These are phyloP conservation scores for Premnoplex brunnescens DNA, from an alignment of 2,797 vertebrate species.

Conservation along the genomic window DNA sequence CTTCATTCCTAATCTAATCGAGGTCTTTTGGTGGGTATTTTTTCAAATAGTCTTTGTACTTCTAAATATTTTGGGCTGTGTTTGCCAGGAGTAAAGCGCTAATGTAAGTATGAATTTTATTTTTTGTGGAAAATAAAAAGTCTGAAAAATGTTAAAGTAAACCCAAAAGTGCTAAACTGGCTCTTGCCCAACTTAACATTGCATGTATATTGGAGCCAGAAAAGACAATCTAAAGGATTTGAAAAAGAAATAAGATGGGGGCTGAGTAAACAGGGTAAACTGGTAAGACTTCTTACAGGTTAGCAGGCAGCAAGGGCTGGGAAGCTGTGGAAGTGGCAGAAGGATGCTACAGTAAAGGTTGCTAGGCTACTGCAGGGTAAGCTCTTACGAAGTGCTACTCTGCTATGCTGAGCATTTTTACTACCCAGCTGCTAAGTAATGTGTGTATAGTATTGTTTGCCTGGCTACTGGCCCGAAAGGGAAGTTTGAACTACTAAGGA, in stretches of 20 bases:
- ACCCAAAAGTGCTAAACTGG: neutral
- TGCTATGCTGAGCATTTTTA: constrained; percentile 73
- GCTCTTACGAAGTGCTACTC: constrained; percentile 74
- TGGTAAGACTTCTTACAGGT: constrained; percentile 63
- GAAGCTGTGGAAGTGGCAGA: constrained; percentile 83
- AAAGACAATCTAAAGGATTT: neutral
- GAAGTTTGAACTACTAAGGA: constrained; percentile 48
- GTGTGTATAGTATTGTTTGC: constrained; percentile 51
- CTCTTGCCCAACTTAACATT: neutral
- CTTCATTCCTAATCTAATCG: neutral
- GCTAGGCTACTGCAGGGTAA: constrained; percentile 83
- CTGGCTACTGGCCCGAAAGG: constrained; percentile 46
- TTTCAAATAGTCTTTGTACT: neutral
- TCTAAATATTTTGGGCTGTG: neutral
- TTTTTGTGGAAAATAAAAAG: neutral
- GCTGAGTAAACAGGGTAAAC: neutral
- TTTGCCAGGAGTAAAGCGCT: neutral
- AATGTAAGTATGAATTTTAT: neutral
- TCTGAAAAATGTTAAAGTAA: neutral
- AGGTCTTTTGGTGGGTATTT: neutral
- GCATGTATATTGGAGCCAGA: neutral
- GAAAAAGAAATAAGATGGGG: neutral
- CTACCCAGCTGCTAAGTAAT: constrained; percentile 70
- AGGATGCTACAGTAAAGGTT: constrained; percentile 83
- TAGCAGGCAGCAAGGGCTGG: constrained; percentile 80